These are phyloP conservation scores for Chondrilla cf. caribensis DNA, from an alignment of 37 sponge, comb jelly and placozoan species.

Conservation along the genomic window DNA sequence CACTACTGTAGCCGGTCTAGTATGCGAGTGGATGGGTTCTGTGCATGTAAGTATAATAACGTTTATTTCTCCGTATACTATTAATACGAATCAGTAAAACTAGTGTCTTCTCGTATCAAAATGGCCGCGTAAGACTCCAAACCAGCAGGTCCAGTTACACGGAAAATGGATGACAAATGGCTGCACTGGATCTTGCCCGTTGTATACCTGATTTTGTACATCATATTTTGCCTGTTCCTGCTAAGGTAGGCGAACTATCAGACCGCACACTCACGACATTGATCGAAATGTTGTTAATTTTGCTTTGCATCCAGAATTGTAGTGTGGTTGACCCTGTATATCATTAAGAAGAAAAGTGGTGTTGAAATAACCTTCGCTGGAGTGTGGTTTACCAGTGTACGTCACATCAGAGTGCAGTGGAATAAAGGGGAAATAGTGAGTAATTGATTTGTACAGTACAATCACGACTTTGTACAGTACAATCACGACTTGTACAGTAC, in stretches of 20 bases:
- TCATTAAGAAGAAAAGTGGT: background rate
- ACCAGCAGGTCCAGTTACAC: too few species aligned
- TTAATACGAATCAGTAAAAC: too few species aligned
- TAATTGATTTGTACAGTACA: slow-evolving; percentile 24
- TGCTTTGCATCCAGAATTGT: slow-evolving; percentile 15
- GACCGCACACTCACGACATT: too few species aligned
- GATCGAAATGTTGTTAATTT: background rate
- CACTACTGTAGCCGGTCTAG: too few species aligned
- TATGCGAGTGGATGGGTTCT: too few species aligned
- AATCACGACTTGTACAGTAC: too few species aligned
- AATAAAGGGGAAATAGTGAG: slow-evolving; percentile 4
- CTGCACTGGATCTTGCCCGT: background rate
- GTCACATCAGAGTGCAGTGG: slow-evolving; percentile 1
- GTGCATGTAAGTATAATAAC: too few species aligned
- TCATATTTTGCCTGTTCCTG: slow-evolving; percentile 31
- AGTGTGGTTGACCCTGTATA: slow-evolving; percentile 41
- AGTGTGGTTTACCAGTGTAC: slow-evolving; percentile 10
- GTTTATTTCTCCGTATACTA: too few species aligned
- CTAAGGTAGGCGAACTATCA: slow-evolving; percentile 59
- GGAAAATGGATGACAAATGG: slow-evolving; percentile 2
- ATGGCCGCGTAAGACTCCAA: too few species aligned
- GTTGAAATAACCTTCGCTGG: slow-evolving; percentile 4
- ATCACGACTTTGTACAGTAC: too few species aligned
- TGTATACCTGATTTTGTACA: slow-evolving; percentile 24
- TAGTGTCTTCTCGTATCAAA: too few species aligned